phyloP scores from a whole-genome alignment of 30 jellyfish, hydroid and myxozoan genomes.

The Calvadosia cruxmelitensis region DNA sequence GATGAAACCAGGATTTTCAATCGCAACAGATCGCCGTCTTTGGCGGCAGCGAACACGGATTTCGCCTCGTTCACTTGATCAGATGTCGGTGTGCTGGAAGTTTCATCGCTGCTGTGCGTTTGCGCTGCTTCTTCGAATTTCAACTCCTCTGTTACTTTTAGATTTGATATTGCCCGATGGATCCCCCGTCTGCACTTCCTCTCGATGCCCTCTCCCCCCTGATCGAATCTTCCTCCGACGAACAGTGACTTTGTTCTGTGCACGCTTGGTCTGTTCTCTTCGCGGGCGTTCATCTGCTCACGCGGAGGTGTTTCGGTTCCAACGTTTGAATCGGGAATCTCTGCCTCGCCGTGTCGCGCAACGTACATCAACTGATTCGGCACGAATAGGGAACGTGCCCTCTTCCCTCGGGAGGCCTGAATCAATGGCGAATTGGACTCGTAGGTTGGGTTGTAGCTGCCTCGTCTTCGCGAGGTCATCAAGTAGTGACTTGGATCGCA shows the following conservation, averaged over 20 bases:
- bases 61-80: slow-evolving; percentile 8
- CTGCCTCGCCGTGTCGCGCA: slow-evolving; percentile 13
- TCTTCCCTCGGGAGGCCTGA: slow-evolving; percentile 6
- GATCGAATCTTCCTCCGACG: background rate
- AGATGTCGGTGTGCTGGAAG: slow-evolving; percentile 16
- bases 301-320: too few relatives aligned
- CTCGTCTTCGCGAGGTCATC: slow-evolving; percentile 51
- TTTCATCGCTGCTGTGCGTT: slow-evolving; percentile 27
- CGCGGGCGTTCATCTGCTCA: background rate
- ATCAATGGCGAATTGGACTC: slow-evolving; percentile 13
- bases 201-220: background rate
- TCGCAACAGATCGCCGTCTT: slow-evolving; percentile 24
- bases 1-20: slow-evolving; percentile 15
- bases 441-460: slow-evolving; percentile 62
- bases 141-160: slow-evolving; percentile 2
- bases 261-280: slow-evolving; percentile 19
- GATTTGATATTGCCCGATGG: background rate
- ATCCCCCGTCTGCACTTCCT: background rate
- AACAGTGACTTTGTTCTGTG: background rate
- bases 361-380: slow-evolving; percentile 25
- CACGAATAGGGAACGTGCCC: slow-evolving; percentile 35
- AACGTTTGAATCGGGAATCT: background rate
- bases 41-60: slow-evolving; percentile 47
- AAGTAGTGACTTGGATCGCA: slow-evolving; percentile 68
- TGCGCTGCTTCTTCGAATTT: slow-evolving; percentile 12